Percentiles rank a stretch among this genome's conserved stretches.
Evolutionary conservation across 2,888 invertebrate genomes (phyloP).

Genomic region (Melikaiella ostensackeni): DNA sequence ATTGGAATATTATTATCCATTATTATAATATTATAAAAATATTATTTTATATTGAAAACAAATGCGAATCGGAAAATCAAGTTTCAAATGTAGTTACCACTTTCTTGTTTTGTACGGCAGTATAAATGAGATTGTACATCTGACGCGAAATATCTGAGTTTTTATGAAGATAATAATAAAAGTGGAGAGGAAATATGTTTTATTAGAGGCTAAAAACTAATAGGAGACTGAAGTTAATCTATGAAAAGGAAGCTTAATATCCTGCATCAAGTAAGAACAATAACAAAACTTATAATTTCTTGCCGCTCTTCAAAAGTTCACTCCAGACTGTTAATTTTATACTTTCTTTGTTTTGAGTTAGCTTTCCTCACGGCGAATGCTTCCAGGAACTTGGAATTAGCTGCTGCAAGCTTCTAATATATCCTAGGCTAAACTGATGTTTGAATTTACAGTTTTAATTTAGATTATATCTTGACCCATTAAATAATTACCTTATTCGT

Average conservation of each 20-base stretch:
- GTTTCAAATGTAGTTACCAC: too few species aligned
- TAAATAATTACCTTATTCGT: background rate
- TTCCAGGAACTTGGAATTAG: slow-evolving; percentile 13
- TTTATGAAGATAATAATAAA: background rate
- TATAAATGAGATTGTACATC: too few species aligned
- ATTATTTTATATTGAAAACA: too few species aligned
- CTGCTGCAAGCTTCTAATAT: slow-evolving; percentile 21
- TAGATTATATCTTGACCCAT: background rate
- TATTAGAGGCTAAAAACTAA: background rate
- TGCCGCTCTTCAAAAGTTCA: slow-evolving; percentile 21
- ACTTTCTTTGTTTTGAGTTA: slow-evolving; percentile 25
- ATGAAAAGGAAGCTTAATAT: background rate
- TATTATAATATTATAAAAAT: too few species aligned
- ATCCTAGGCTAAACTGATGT: slow-evolving; percentile 7
- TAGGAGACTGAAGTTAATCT: background rate
- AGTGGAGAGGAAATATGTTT: background rate
- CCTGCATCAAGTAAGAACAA: background rate
- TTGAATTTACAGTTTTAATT: slow-evolving; percentile 1
- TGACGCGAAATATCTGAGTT: too few species aligned
- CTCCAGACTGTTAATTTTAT: slow-evolving; percentile 19
- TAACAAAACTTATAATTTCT: slow-evolving; percentile 31
- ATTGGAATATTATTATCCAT: too few species aligned
- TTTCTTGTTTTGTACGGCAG: too few species aligned
- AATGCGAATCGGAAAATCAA: too few species aligned
- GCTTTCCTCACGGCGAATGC: slow-evolving; percentile 14